These are phyloP conservation scores for Aphidius ervi DNA, from an alignment of 1,140 invertebrate genomes.

Conservation along the genomic window DNA sequence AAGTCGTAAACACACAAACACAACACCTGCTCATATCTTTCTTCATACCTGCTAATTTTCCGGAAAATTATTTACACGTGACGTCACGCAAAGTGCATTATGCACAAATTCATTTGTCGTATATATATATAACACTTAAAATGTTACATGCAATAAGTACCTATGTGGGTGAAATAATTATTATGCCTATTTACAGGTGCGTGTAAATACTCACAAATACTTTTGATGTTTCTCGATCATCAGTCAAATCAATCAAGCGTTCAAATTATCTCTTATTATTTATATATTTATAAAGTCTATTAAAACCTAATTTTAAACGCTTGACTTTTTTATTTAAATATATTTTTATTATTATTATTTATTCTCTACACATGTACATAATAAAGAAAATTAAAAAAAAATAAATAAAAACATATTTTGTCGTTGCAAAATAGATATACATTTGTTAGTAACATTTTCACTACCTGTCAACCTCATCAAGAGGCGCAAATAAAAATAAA, in stretches of 20 bases:
- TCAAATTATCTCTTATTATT: not conserved
- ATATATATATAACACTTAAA: not conserved
- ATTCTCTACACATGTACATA: not conserved
- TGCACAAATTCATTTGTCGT: conserved; percentile 3
- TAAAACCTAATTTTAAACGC: too few species aligned
- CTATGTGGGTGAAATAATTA: conserved; percentile 13
- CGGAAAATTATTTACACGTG: conserved; percentile 16
- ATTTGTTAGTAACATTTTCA: conserved; percentile 15
- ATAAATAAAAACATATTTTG: conserved; percentile 1
- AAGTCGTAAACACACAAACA: not conserved
- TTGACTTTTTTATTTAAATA: not conserved
- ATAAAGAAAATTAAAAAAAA: not conserved
- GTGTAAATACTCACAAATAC: not conserved
- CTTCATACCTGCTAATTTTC: conserved; percentile 12
- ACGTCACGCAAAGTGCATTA: conserved; percentile 15
- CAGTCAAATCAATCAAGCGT: conserved; percentile 10
- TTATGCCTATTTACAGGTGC: conserved; percentile 13
- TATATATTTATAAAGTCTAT: too few species aligned
- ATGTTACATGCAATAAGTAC: not conserved
- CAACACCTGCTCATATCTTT: not conserved
- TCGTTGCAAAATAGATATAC: not conserved
- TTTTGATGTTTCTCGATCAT: not conserved
- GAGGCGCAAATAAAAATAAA: conserved; percentile 18
- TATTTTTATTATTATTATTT: not conserved
- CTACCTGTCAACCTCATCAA: conserved; percentile 11